Evolutionary conservation across 1,140 invertebrate species (phyloP), one percentile per base, ranked within the genome.

Genomic region (Drosophila pruinosa): DNA sequence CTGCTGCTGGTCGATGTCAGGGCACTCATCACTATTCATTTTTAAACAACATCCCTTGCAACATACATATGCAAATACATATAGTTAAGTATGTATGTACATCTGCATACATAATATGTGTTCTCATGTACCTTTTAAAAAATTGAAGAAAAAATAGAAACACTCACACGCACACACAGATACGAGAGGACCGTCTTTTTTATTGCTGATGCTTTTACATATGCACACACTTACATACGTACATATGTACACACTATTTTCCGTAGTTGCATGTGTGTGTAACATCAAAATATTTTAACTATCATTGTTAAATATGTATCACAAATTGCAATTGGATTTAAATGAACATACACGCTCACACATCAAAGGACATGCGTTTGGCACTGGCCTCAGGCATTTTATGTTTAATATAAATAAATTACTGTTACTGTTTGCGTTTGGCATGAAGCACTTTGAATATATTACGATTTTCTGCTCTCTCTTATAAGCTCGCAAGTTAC

Each of bases 311-410:
- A 36, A 45, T 67, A n/a, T 34, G 31, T 34, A 64, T 48, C 69
- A 72, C 63, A 68, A 48, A 17, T 31, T 50, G 7, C 2, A 31
- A 48, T 56, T 53, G 28, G 22, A 34, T 48, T 72, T 48, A 22
- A n/a, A n/a, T n/a, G n/a, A n/a, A 63, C 58, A 78, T 56, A 77
- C 50, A 68, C 58, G 65, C 50, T 78, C 43, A 70, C 63, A 54
- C 74, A 50, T 62, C 61, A 81, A 69, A 82, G 78, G 74, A 81
- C 78, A 78, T 81, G 70, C 47, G 63, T 70, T 81, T 73, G 78
- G 62, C 73, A 81, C 78, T 59, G 78, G 67, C 72, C 78, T 77
- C 41, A 47, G 54, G 78, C 68, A 82, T 73, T 78, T 82, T 70
- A 61, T 82, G 69, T 62, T 78, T 56, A 74, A 62, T 73, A 74